Base-by-base conservation (phyloP, 2,888 invertebrate genomes). In the Busseola fusca region DNA sequence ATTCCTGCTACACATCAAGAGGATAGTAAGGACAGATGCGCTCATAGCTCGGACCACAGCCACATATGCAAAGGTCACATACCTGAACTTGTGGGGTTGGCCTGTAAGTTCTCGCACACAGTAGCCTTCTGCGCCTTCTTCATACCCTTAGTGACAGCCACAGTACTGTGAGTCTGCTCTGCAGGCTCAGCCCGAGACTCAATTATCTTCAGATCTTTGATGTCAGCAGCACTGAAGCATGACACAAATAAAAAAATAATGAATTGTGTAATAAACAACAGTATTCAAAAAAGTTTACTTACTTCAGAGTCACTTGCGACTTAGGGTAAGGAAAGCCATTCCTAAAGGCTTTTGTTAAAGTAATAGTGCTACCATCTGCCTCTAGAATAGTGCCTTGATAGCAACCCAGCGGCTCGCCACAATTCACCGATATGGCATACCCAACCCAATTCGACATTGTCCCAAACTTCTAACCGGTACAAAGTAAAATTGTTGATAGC, bases 391-490 rank as follows among this genome's bases (percentile, higher is more conserved):
- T 96, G 50, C 97, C 98, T 93, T 98, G 98, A 90, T 98, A 98
- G 76, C 97, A 97, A 63, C 98, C 98, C 78, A 98, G 92, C 60
- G 97, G 96, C 74, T 97, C 97, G 40, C 97, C 97, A 91, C 98
- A 98, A 90, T 97, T 97, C 75, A 98, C 97, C 27, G 98, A 98
- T 80, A 99, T 98, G 82, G 97, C 97, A 91, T 97, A 98, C 66
- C 98, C 98, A 79, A 97, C 91, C 97, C 97, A 97, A 84, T 96
- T 94, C 77, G 96, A 95, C 96, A 96, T 96, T 57, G 25, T 88
- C 27, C 21, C 42, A 59, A 67, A 27, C 48, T 14, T 57, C 5
- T 66, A 57, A 50, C 50, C 70, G 40, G 48, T 70, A 65, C 30
- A 64, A 48, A 64, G 18, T 45, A 52, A 57, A 69, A 45, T 18